Evolutionary conservation across 2,797 vertebrate species (phyloP).

Genomic region (Eremophila alpestris): DNA sequence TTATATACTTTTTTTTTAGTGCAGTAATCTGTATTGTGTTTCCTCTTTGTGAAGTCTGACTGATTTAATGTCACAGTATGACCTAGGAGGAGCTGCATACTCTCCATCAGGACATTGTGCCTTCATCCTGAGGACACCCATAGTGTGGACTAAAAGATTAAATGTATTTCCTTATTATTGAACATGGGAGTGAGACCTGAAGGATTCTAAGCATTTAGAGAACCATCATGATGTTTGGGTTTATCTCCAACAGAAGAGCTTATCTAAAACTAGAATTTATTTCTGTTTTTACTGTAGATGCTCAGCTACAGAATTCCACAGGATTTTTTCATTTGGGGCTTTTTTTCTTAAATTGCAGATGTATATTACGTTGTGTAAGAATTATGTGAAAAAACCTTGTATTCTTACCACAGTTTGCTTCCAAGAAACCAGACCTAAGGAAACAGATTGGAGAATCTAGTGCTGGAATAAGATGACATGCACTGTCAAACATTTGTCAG

Average conservation of each 20-base stretch:
- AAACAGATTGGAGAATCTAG: background rate
- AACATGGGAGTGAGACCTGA: background rate
- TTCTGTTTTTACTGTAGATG: background rate
- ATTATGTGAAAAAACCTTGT: background rate
- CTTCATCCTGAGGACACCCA: background rate
- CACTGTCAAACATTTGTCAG: background rate
- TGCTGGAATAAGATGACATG: background rate
- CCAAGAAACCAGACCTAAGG: background rate
- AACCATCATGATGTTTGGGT: background rate
- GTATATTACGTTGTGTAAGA: background rate
- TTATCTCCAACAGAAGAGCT: background rate
- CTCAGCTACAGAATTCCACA: background rate
- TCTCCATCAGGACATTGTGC: background rate
- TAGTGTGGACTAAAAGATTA: background rate
- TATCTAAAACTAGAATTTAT: background rate
- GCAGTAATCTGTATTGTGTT: background rate
- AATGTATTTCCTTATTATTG: background rate
- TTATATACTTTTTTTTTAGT: background rate
- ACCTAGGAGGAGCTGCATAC: background rate
- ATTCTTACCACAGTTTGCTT: background rate
- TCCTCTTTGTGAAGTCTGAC: background rate
- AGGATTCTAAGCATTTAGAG: background rate
- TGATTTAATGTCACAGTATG: background rate
- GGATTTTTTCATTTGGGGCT: background rate
- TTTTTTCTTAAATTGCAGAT: background rate